A percentile compares a stretch with the other conserved stretches of the same genome.
phyloP scores from a whole-genome alignment of 2,888 invertebrate species.

The Epicampocera succincta region DNA sequence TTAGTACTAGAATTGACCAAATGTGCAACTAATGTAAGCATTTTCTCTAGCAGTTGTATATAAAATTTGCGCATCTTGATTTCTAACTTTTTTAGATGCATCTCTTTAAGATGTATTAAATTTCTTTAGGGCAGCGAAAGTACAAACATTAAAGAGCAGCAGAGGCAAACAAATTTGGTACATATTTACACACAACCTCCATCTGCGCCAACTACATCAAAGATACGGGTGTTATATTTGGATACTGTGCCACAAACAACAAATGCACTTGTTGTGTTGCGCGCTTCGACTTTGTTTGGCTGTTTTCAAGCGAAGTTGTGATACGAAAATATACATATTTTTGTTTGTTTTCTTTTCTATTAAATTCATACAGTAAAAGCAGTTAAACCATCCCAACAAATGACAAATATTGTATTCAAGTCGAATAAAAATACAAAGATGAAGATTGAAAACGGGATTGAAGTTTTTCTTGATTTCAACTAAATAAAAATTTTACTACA shows the following conservation, averaged over 20 bases:
- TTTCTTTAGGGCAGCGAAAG: slow-evolving; percentile 50
- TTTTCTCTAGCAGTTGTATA: not conserved
- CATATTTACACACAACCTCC: not conserved
- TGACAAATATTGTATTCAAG: too few species aligned
- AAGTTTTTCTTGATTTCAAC: too few species aligned
- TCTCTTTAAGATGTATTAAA: slow-evolving; percentile 46
- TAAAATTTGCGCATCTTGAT: slow-evolving; percentile 4
- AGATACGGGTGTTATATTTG: slow-evolving; percentile 2
- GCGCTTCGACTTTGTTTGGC: not conserved
- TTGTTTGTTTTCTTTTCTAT: not conserved
- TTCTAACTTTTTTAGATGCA: slow-evolving; percentile 25
- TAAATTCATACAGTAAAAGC: not conserved
- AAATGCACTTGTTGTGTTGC: slow-evolving; percentile 25
- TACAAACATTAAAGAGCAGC: not conserved
- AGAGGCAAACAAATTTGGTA: not conserved
- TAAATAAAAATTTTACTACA: too few species aligned
- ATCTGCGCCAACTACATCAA: not conserved
- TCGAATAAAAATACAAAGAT: too few species aligned
- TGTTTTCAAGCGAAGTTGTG: not conserved
- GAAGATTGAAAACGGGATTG: too few species aligned
- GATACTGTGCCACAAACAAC: slow-evolving; percentile 20
- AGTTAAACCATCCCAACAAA: not conserved
- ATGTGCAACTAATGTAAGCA: too few species aligned
- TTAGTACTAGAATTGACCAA: too few species aligned
- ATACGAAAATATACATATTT: slow-evolving; percentile 8